Conservation (phyloP, 2,113 vertebrate species). For the Apodemus sylvaticus region DNA sequence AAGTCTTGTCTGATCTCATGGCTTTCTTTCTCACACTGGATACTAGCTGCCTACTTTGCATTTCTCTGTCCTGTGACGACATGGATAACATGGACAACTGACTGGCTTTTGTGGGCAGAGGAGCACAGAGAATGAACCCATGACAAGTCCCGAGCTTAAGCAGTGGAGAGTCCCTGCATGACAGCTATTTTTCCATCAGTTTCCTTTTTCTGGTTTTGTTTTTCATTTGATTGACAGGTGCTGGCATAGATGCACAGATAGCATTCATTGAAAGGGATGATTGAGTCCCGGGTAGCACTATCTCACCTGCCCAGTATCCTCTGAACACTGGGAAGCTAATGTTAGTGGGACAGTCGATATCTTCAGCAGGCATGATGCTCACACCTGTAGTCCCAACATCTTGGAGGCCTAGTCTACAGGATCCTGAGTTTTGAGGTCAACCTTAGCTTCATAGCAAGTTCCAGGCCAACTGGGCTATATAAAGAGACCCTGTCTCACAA, state of each 20-base stretch:
- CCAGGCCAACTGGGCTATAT: neutral
- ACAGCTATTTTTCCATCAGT: rapidly evolving
- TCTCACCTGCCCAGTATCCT: neutral
- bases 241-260: neutral
- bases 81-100: neutral
- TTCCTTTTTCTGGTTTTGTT: neutral
- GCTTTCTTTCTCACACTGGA: neutral
- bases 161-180: rapidly evolving
- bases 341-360: neutral
- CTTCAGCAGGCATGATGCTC: too few relatives aligned
- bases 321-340: neutral
- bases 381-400: neutral
- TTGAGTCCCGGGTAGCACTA: neutral
- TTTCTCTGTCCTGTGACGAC: neutral
- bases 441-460: neutral
- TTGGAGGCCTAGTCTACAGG: neutral
- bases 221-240: neutral
- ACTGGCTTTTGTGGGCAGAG: neutral
- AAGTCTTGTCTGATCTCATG: neutral
- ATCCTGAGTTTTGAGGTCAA: neutral
- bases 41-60: neutral
- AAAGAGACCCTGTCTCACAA: neutral
- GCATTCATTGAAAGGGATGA: neutral
- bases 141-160: neutral
- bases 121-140: neutral